phyloP scores from a whole-genome alignment of 2,113 vertebrate species.

The Nibea albiflora region DNA sequence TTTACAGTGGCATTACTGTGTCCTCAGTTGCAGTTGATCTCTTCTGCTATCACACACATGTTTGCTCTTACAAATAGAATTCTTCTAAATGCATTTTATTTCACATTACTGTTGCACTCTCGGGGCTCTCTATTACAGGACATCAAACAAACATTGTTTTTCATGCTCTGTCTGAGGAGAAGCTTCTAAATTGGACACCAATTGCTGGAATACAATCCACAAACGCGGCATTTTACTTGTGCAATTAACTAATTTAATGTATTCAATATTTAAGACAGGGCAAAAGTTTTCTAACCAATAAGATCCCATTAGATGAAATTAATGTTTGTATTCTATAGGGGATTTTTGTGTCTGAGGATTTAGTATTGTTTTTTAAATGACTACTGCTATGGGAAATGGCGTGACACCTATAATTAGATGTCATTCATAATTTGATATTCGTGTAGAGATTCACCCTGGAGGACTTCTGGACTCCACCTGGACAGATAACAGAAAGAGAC shows the following conservation, averaged over 20 bases:
- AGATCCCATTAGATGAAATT: neutral
- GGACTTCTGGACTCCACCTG: slow-evolving; percentile 1
- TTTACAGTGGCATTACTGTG: neutral
- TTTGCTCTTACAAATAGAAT: neutral
- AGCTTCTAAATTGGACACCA: neutral
- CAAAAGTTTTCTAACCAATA: slow-evolving; percentile 1
- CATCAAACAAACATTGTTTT: neutral
- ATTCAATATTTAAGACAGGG: neutral
- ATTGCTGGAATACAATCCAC: neutral
- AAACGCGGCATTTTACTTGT: neutral
- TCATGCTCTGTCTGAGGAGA: neutral
- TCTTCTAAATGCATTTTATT: neutral
- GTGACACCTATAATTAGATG: slow-evolving; percentile 35
- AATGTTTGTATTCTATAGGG: slow-evolving; percentile 4
- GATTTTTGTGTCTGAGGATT: slow-evolving; percentile 7
- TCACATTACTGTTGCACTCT: neutral
- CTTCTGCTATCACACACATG: neutral
- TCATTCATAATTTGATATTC: slow-evolving; percentile 46
- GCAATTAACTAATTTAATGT: slow-evolving; percentile 6
- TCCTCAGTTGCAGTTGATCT: neutral
- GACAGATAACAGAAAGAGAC: slow-evolving; percentile 12
- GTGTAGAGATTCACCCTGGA: slow-evolving; percentile 11
- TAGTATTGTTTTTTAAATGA: slow-evolving; percentile 13
- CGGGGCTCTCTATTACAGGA: neutral
- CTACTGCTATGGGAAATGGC: slow-evolving; percentile 17